A percentile compares a stretch with the other conserved stretches of the same genome.
phyloP scores from a whole-genome alignment of 2,113 vertebrate genomes.

The Pomatorhinus ruficollis region DNA sequence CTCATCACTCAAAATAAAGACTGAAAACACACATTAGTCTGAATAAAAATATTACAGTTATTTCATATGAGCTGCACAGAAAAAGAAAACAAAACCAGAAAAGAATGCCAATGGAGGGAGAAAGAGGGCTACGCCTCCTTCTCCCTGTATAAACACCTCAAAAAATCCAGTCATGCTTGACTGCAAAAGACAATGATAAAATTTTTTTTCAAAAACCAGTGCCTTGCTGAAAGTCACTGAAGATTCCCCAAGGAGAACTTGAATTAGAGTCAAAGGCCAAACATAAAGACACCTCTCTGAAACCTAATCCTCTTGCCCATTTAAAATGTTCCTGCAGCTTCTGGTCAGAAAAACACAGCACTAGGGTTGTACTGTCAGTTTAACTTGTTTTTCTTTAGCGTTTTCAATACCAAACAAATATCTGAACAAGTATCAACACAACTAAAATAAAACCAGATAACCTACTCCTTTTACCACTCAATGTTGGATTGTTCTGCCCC shows the following conservation, averaged over 20 bases:
- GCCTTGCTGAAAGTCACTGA: conserved; percentile 28
- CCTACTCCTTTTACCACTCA: not conserved
- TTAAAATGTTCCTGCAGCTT: conserved; percentile 37
- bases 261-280: conserved; percentile 49
- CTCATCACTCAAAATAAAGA: not conserved
- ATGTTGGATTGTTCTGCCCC: not conserved
- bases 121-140: not conserved
- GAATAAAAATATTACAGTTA: not conserved
- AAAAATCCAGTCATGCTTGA: not conserved
- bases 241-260: conserved; percentile 31
- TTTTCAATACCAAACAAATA: conserved; percentile 26
- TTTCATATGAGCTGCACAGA: not conserved
- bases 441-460: not conserved
- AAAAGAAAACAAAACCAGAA: not conserved
- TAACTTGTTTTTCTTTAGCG: not conserved
- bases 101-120: not conserved
- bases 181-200: not conserved
- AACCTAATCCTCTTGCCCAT: conserved; percentile 43
- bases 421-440: not conserved
- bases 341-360: not conserved
- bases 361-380: not conserved
- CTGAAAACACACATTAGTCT: not conserved
- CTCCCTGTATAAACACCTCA: not conserved
- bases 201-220: not conserved
- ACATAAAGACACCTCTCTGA: conserved; percentile 19